Percentiles rank a stretch among this genome's conserved stretches.
Evolutionary conservation across 2,797 vertebrate species (phyloP).

Genomic region (Orientallactaga sibirica): DNA sequence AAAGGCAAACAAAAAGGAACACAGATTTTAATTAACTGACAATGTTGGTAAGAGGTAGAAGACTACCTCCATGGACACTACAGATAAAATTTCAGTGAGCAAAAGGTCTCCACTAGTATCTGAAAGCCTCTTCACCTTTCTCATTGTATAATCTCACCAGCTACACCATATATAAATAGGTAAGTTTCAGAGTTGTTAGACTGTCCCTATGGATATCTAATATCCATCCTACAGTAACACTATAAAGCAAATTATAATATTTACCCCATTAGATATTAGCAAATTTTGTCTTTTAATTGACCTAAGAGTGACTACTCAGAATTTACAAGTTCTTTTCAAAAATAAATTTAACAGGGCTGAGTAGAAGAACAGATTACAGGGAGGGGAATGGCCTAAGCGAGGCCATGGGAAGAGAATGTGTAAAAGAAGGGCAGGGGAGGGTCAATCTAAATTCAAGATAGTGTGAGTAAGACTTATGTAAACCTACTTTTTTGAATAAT

Average conservation of each 20-base stretch:
- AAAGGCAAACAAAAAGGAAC: conserved; percentile 47
- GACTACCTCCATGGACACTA: not conserved
- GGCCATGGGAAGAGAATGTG: no score
- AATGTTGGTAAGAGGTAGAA: conserved; percentile 6
- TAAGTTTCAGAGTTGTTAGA: conserved; percentile 13
- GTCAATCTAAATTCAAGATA: no score
- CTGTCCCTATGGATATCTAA: conserved; percentile 22
- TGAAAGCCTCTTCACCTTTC: conserved; percentile 14
- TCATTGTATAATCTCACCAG: conserved; percentile 41
- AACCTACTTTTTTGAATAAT: no score
- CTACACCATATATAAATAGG: not conserved
- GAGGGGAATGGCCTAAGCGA: no score
- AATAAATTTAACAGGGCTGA: no score
- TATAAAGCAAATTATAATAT: conserved; percentile 48
- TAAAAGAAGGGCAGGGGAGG: no score
- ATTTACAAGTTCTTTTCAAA: conserved; percentile 37
- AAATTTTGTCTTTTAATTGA: conserved; percentile 54
- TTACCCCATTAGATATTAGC: not conserved
- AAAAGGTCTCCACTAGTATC: not conserved
- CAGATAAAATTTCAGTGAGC: conserved; percentile 13
- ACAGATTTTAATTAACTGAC: conserved; percentile 39
- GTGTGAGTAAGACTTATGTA: no score
- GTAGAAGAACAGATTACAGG: no score
- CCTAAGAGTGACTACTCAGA: conserved; percentile 12
- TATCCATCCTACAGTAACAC: not conserved